Conservation (phyloP, 2,797 vertebrate species). For the Harpagifer antarcticus region DNA sequence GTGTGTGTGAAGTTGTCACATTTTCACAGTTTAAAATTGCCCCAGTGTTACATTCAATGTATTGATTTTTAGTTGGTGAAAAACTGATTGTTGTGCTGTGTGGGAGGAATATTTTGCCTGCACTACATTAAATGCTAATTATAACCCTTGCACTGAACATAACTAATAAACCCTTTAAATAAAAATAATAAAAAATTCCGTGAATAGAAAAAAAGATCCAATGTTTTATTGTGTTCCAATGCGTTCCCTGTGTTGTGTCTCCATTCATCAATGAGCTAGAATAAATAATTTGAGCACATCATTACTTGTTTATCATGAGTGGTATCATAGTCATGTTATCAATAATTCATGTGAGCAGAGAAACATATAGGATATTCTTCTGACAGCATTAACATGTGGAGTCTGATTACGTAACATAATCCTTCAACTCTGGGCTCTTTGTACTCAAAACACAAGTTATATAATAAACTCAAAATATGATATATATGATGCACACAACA, state of each 20-base stretch:
- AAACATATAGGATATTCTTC: slow-evolving; percentile 69
- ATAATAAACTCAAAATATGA: slow-evolving; percentile 68
- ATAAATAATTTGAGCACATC: slow-evolving; percentile 41
- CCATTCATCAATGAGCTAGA: slow-evolving; percentile 51
- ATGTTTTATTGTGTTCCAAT: slow-evolving; percentile 17
- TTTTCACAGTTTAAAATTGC: neutral
- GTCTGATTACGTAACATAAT: slow-evolving; percentile 73
- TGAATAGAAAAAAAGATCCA: neutral
- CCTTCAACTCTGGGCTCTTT: slow-evolving; percentile 65
- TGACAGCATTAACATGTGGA: slow-evolving; percentile 67
- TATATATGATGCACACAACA: slow-evolving; percentile 39
- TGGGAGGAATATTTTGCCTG: slow-evolving; percentile 25
- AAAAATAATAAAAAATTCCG: neutral
- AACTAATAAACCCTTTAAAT: neutral
- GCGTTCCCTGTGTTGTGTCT: slow-evolving; percentile 19
- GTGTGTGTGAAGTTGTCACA: neutral
- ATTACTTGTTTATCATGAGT: slow-evolving; percentile 75
- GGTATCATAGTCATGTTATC: slow-evolving; percentile 67
- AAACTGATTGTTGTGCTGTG: neutral
- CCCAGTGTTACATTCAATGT: neutral
- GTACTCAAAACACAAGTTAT: slow-evolving; percentile 66
- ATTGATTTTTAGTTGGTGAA: neutral
- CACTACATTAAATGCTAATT: slow-evolving; percentile 16
- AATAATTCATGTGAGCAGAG: slow-evolving; percentile 67
- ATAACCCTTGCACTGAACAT: slow-evolving; percentile 16